Evolutionary conservation across 2,113 vertebrate species (phyloP), one percentile per base, ranked within the genome.

Genomic region (Sebastes schlegelii): DNA sequence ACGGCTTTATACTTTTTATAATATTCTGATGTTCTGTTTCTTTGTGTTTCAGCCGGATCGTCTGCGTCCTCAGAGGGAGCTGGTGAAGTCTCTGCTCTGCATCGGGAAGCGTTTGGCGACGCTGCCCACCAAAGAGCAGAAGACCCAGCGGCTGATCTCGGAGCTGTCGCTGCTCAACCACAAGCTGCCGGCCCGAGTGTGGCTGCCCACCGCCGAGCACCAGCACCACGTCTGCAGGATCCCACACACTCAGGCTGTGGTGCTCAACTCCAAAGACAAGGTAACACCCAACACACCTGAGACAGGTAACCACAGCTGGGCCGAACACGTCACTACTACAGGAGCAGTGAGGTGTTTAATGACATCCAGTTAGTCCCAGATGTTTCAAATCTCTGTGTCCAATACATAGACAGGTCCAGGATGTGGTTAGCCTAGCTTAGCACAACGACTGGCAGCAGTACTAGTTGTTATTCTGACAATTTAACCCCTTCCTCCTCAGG

Each of bases 251-350:
- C 97, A 99, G 92, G 97, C 97, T 0, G 97, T 99, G 0, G 98
- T 99, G 49, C 97, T 99, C 64, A 99, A 99, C 94, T 98, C 97
- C 83, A 99, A 99, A 88, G 98, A 99, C 93, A 99, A 99, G 96
- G 97, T 98, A 72, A 64, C n/a, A 3, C 13, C 21, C 19, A 26
- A 26, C 26, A 26, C 26, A 26, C 26, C 26, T 26, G 26, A n/a
- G 4, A 13, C 45, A 34, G 26, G 26, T 34, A 34, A 34, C 26
- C 26, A 34, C 26, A 34, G 26, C 26, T 34, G 26, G 26, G 26
- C 26, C 26, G 26, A 34, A 34, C 26, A 34, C 26, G 26, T 34
- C 26, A 34, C 26, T 34, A 34, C 26, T 34, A 34, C 26, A 34
- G 26, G 26, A 34, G 26, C 26, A 34, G 26, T 34, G 26, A 34